phyloP scores from a whole-genome alignment of 2,797 vertebrate genomes.

The Cichlasoma orientale region DNA sequence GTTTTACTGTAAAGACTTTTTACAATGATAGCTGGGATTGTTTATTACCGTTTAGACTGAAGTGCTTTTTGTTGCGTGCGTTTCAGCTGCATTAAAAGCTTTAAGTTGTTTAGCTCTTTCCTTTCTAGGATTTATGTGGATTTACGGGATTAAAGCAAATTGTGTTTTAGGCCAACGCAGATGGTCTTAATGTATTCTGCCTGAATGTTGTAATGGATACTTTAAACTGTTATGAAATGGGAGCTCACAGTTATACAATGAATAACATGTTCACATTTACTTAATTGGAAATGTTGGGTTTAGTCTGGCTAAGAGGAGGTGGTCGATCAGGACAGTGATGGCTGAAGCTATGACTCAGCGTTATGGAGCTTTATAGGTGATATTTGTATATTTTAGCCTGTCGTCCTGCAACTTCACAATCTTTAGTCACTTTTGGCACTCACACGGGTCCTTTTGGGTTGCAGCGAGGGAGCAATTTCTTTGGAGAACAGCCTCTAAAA shows the following conservation, averaged over 20 bases:
- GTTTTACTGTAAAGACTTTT: background rate
- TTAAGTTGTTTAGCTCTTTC: background rate
- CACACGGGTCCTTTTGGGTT: background rate
- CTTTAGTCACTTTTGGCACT: background rate
- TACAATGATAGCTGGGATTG: background rate
- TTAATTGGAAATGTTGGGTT: background rate
- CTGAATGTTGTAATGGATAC: conserved; percentile 19
- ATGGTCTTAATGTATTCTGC: conserved; percentile 28
- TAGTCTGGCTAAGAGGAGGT: background rate
- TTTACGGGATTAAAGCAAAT: conserved; percentile 20
- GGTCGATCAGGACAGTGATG: background rate
- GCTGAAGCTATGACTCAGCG: background rate
- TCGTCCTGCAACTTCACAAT: background rate
- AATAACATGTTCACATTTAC: background rate
- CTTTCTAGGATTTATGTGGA: background rate
- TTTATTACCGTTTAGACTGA: background rate
- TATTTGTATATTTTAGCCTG: background rate
- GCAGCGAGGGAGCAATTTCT: background rate
- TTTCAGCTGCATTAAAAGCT: background rate
- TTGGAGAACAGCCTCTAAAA: background rate
- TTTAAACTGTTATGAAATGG: conserved; percentile 25
- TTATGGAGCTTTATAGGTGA: background rate
- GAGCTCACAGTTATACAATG: background rate
- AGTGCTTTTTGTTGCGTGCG: background rate
- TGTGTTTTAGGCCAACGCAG: conserved; percentile 4